These are phyloP conservation scores for Lanistes nyassanus DNA, from an alignment of 1,140 invertebrate species.

Conservation along the genomic window DNA sequence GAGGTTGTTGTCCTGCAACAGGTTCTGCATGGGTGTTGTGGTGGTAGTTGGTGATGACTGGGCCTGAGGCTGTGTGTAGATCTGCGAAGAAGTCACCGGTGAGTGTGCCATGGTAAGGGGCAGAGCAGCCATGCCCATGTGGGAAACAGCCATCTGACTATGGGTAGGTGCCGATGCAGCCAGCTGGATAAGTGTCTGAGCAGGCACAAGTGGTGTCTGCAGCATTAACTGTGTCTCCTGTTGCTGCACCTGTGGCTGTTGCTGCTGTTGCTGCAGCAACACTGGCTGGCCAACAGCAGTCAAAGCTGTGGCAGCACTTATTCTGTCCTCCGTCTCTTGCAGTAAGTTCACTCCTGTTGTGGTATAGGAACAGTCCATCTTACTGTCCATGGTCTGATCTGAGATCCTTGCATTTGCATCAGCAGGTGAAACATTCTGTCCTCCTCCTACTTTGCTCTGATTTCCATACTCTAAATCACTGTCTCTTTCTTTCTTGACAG, in stretches of 20 bases:
- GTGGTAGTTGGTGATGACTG: not conserved
- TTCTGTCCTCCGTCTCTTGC: conserved; percentile 13
- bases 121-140: not conserved
- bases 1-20: conserved; percentile 15
- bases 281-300: conserved; percentile 19
- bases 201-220: conserved; percentile 11
- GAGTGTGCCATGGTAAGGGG: not conserved
- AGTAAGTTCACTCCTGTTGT: not conserved
- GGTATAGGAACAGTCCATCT: not conserved
- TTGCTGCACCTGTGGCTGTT: not conserved
- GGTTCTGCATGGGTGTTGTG: not conserved
- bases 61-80: not conserved
- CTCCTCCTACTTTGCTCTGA: too few species aligned
- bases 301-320: conserved; percentile 14
- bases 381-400: too few species aligned
- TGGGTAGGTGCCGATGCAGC: conserved; percentile 9
- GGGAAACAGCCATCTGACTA: not conserved
- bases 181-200: conserved; percentile 22
- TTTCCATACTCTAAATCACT: too few species aligned
- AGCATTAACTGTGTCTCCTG: not conserved
- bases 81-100: not conserved
- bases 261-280: conserved; percentile 7
- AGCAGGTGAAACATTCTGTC: too few species aligned
- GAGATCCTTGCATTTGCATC: too few species aligned
- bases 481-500: too few species aligned